Conservation (phyloP, 2,888 invertebrate species). For the Aphidius colemani region DNA sequence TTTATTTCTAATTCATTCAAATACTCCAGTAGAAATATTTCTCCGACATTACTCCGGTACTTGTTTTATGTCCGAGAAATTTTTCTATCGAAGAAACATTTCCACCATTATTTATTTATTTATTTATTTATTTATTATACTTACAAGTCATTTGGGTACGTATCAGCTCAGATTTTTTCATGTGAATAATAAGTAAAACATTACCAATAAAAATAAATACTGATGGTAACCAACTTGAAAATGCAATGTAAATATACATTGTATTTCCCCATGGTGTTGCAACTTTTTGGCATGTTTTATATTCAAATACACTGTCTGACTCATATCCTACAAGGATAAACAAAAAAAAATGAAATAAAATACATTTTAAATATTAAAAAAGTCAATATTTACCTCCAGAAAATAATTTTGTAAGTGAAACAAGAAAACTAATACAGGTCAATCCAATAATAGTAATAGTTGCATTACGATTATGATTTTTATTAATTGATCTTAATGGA, state of each 20-base stretch:
- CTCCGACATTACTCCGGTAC: background rate
- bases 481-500: slow-evolving; percentile 41
- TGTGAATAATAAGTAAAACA: slow-evolving; percentile 48
- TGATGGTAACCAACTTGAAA: slow-evolving; percentile 56
- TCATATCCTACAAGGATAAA: slow-evolving; percentile 56
- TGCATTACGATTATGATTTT: slow-evolving; percentile 38
- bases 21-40: background rate
- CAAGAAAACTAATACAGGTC: slow-evolving; percentile 42
- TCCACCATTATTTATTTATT: slow-evolving; percentile 6
- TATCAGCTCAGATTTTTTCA: slow-evolving; percentile 45
- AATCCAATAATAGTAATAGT: slow-evolving; percentile 39
- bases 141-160: slow-evolving; percentile 46
- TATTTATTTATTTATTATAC: slow-evolving; percentile 25
- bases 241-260: slow-evolving; percentile 53
- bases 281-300: slow-evolving; percentile 49
- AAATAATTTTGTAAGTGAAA: slow-evolving; percentile 53
- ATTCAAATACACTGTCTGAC: slow-evolving; percentile 56
- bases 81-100: background rate
- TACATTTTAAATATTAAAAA: too few relatives aligned
- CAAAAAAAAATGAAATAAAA: slow-evolving; percentile 11
- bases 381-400: slow-evolving; percentile 42
- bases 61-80: too few relatives aligned
- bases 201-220: slow-evolving; percentile 55
- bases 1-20: background rate
- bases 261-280: slow-evolving; percentile 50